A percentile compares a stretch with the other conserved stretches of the same genome.
These are phyloP conservation scores for Dendrocopos noguchii DNA, from an alignment of 2,113 vertebrate species.

Conservation along the genomic window DNA sequence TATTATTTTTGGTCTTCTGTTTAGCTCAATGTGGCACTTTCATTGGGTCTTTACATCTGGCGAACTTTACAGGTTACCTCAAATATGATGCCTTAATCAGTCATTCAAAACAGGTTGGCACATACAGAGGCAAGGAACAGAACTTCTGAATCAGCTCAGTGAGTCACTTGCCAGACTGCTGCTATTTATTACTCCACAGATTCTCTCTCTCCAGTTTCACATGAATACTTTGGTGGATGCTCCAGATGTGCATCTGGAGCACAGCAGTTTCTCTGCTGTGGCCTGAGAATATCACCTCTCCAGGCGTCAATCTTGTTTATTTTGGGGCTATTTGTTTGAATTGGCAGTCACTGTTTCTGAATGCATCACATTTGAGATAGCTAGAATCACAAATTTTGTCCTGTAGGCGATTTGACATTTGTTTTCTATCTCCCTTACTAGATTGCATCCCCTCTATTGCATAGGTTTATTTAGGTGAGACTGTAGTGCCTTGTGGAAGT, in stretches of 20 bases:
- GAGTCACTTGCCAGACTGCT: constrained; percentile 12
- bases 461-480: not conserved
- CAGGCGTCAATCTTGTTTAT: not conserved
- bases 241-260: not conserved
- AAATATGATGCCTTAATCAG: not conserved
- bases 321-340: not conserved
- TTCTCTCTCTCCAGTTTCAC: not conserved
- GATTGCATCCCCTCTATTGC: not conserved
- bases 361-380: not conserved
- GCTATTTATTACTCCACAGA: not conserved
- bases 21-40: not conserved
- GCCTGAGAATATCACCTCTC: constrained; percentile 5
- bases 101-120: not conserved
- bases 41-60: not conserved
- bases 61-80: not conserved
- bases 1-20: not conserved
- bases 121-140: not conserved
- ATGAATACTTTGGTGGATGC: not conserved
- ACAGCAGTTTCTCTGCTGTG: not conserved
- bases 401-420: constrained; percentile 21
- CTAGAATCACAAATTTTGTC: not conserved
- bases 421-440: not conserved
- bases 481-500: not conserved
- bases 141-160: constrained; percentile 6
- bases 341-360: not conserved